phyloP scores from a whole-genome alignment of 2,113 vertebrate genomes.

The Dicerorhinus sumatrensis region DNA sequence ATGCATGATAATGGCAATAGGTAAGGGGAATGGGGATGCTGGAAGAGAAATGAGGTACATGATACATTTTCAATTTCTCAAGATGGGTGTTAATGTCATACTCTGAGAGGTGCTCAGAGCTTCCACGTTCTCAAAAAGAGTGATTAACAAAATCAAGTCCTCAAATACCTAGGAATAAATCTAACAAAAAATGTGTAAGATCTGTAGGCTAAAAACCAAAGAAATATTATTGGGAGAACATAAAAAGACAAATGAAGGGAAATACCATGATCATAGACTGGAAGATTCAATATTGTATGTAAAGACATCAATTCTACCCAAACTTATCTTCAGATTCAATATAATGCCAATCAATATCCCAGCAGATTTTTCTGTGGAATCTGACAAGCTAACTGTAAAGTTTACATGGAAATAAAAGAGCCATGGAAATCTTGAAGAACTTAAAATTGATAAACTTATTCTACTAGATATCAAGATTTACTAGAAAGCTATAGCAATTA shows the following conservation, averaged over 20 bases:
- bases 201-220: not conserved
- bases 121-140: not conserved
- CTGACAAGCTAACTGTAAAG: not conserved
- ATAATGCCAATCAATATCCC: not conserved
- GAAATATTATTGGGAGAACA: not conserved
- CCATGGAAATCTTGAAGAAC: not conserved
- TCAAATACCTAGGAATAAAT: not conserved
- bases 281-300: not conserved
- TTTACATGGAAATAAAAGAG: not conserved
- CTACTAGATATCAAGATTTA: not conserved
- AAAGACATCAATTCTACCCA: not conserved
- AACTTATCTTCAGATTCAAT: not conserved
- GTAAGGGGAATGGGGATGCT: not conserved
- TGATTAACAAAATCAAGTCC: conserved; percentile 23
- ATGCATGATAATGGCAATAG: not conserved
- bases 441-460: not conserved
- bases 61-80: conserved; percentile 25
- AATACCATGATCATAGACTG: not conserved
- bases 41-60: not conserved
- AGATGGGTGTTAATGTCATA: not conserved
- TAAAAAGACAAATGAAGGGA: not conserved
- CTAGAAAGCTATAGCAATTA: not conserved
- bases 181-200: not conserved
- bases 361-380: not conserved
- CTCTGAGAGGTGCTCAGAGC: not conserved